phyloP scores from a whole-genome alignment of 1,140 invertebrate species.

The Anastrepha ludens region DNA sequence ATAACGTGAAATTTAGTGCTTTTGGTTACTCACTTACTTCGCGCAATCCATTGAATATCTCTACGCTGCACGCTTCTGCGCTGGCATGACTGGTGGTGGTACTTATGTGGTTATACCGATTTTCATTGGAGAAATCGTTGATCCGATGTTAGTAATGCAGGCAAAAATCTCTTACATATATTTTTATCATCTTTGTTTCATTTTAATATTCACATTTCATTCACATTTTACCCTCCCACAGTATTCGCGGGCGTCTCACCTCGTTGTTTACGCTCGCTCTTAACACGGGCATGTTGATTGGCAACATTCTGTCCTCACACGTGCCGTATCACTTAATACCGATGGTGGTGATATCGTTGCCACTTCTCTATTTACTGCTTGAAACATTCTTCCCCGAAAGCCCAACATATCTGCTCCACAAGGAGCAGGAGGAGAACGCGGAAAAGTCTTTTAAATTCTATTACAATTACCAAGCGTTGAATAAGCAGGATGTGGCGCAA shows the following conservation, averaged over 20 bases:
- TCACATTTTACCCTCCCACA: conserved; percentile 51
- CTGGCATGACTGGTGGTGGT: conserved; percentile 72
- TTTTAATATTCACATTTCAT: background rate
- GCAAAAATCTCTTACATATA: background rate
- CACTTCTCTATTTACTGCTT: conserved; percentile 61
- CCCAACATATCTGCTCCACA: conserved; percentile 65
- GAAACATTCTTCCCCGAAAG: conserved; percentile 65
- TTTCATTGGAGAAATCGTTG: conserved; percentile 70
- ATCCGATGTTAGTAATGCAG: conserved; percentile 64
- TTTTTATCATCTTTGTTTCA: background rate
- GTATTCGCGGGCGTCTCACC: conserved; percentile 67
- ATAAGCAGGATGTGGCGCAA: conserved; percentile 59
- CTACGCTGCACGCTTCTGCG: conserved; percentile 71
- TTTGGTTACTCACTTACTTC: conserved; percentile 69
- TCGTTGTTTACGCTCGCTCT: conserved; percentile 65
- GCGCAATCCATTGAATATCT: conserved; percentile 67
- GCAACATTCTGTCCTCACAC: conserved; percentile 65
- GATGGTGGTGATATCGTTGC: conserved; percentile 61
- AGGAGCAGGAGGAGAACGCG: conserved; percentile 60
- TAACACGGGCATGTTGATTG: conserved; percentile 66
- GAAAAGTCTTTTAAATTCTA: conserved; percentile 65
- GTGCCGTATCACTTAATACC: conserved; percentile 68
- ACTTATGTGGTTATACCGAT: conserved; percentile 67
- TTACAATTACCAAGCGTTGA: conserved; percentile 59
- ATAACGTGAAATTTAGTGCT: conserved; percentile 59